phyloP scores from a whole-genome alignment of 2,888 invertebrate species.

The Boloria euphrosyne region DNA sequence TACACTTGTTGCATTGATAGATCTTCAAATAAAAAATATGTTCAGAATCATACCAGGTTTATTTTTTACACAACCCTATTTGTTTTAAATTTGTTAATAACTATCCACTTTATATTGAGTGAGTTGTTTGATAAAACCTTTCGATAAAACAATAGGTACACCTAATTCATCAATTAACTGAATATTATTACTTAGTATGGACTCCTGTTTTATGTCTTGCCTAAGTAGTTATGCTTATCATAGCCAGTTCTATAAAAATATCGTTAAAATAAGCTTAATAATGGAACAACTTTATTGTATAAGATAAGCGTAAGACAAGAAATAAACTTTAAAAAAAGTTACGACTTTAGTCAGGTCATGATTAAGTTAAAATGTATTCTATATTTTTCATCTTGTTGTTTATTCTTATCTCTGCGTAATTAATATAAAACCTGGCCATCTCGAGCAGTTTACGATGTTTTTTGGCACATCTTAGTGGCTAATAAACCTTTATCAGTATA shows the following conservation, averaged over 20 bases:
- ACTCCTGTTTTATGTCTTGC: too few species aligned
- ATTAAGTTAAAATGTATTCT: conserved; percentile 12
- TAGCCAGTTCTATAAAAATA: background rate
- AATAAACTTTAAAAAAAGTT: background rate
- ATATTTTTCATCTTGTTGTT: conserved; percentile 10
- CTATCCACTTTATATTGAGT: too few species aligned
- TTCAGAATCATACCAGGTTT: too few species aligned
- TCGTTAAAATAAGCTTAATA: background rate
- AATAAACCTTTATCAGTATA: conserved; percentile 48
- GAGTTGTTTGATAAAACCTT: too few species aligned
- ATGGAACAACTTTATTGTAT: background rate
- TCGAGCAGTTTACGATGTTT: conserved; percentile 25
- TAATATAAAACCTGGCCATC: conserved; percentile 35
- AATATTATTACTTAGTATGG: too few species aligned
- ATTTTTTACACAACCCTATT: background rate
- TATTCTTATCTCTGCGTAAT: conserved; percentile 23
- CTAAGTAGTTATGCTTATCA: too few species aligned
- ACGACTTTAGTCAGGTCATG: background rate
- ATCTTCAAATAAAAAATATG: background rate
- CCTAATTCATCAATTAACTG: too few species aligned
- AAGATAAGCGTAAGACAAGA: conserved; percentile 3
- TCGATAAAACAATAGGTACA: too few species aligned
- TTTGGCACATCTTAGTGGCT: conserved; percentile 40
- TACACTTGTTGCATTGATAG: conserved; percentile 32
- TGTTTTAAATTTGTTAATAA: too few species aligned